A percentile compares a stretch with the other conserved stretches of the same genome.
phyloP scores from a whole-genome alignment of 1,140 invertebrate genomes.

The Drosophila sp. region DNA sequence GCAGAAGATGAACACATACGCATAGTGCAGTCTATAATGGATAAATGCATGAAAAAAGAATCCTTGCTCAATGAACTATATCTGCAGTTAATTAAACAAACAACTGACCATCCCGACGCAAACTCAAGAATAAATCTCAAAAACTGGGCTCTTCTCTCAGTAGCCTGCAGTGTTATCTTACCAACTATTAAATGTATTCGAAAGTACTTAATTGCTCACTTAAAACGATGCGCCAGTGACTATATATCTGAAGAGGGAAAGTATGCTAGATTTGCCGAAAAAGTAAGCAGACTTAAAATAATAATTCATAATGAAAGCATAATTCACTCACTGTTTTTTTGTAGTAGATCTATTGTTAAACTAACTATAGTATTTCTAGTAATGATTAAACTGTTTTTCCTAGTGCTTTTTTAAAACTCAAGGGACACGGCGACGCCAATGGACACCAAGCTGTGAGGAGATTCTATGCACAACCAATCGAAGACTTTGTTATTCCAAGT shows the following conservation, averaged over 20 bases:
- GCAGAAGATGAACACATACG: constrained; percentile 94
- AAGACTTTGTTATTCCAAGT: constrained; percentile 94
- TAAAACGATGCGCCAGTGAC: constrained; percentile 94
- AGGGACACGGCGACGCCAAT: constrained; percentile 93
- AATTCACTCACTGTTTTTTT: no score
- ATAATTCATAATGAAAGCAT: background rate
- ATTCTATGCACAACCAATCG: constrained; percentile 96
- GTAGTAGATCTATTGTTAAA: no score
- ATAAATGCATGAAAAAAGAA: constrained; percentile 95
- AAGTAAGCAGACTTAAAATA: constrained; percentile 84
- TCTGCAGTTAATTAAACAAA: constrained; percentile 95
- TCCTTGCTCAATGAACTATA: constrained; percentile 95
- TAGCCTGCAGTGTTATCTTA: constrained; percentile 93
- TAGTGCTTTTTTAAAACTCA: constrained; percentile 79
- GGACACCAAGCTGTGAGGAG: constrained; percentile 96
- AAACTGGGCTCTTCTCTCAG: constrained; percentile 95
- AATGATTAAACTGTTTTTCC: constrained; percentile 9
- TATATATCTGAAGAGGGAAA: constrained; percentile 96
- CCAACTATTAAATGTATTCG: constrained; percentile 92
- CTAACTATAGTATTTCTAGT: background rate
- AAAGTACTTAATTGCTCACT: constrained; percentile 95
- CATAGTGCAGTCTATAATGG: constrained; percentile 94
- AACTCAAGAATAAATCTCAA: constrained; percentile 93
- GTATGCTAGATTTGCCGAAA: constrained; percentile 96
- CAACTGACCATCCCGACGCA: constrained; percentile 95